A percentile compares a stretch with the other conserved stretches of the same genome.
Conservation (phyloP, 2,888 invertebrate species). For the Eurytoma californica region DNA sequence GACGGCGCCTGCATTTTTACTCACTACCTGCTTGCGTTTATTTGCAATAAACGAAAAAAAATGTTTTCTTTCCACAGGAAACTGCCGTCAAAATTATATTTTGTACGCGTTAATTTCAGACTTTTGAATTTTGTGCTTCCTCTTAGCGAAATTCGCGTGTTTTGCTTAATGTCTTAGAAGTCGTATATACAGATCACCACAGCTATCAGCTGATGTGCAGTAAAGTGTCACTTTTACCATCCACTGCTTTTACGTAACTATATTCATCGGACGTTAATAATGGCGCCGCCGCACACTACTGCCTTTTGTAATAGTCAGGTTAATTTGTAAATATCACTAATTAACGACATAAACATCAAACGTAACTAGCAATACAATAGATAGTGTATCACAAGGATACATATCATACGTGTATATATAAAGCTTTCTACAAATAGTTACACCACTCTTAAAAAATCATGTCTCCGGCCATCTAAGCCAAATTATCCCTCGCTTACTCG, state of each 20-base stretch:
- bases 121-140: not conserved
- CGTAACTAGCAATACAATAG: conserved; percentile 66
- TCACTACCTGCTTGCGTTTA: conserved; percentile 17
- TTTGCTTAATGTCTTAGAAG: not conserved
- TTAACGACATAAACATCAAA: conserved; percentile 71
- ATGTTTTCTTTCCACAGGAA: too few relatives aligned
- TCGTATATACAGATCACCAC: conserved; percentile 50
- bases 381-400: conserved; percentile 53
- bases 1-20: conserved; percentile 69
- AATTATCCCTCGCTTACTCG: not conserved
- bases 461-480: conserved; percentile 50
- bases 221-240: conserved; percentile 6
- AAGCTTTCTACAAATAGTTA: conserved; percentile 70
- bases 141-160: conserved; percentile 8
- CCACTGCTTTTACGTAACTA: conserved; percentile 57
- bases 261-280: conserved; percentile 67
- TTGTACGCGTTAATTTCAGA: too few relatives aligned
- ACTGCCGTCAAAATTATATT: too few relatives aligned
- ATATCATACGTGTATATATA: conserved; percentile 38
- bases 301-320: conserved; percentile 34
- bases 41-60: not conserved
- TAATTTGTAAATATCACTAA: conserved; percentile 62
- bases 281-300: conserved; percentile 67
- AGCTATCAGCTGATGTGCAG: conserved; percentile 25
- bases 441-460: conserved; percentile 61